These are phyloP conservation scores for Spodoptera frugiperda DNA, from an alignment of 1,140 invertebrate species.

Conservation along the genomic window DNA sequence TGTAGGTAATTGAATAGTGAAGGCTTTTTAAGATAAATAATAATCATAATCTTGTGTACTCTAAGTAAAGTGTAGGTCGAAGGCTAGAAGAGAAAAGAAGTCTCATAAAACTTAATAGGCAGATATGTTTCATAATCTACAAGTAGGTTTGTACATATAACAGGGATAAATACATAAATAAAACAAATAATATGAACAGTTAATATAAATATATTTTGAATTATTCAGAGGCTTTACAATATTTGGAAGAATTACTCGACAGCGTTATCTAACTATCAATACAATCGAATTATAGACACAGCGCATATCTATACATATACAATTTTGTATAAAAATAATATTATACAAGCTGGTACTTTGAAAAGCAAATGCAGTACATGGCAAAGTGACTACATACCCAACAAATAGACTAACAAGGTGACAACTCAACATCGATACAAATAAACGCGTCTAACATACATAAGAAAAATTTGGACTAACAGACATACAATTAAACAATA, in stretches of 20 bases:
- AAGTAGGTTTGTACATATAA: not conserved
- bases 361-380: conserved; percentile 67
- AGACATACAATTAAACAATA: conserved; percentile 13
- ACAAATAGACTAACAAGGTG: conserved; percentile 61
- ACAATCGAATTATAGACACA: conserved; percentile 58
- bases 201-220: conserved; percentile 86
- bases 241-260: conserved; percentile 85
- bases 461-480: conserved; percentile 54
- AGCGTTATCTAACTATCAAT: conserved; percentile 61
- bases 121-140: not conserved
- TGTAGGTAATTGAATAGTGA: no score
- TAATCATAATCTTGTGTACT: no score
- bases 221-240: conserved; percentile 86
- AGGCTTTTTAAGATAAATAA: no score
- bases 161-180: conserved; percentile 59
- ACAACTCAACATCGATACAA: conserved; percentile 67
- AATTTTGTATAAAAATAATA: conserved; percentile 79
- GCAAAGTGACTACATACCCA: conserved; percentile 55
- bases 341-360: conserved; percentile 69
- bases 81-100: no score
- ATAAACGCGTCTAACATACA: conserved; percentile 32
- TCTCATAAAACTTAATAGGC: no score
- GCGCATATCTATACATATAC: conserved; percentile 55
- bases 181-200: conserved; percentile 83
- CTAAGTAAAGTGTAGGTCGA: no score